phyloP scores from a whole-genome alignment of 2,888 invertebrate genomes.

The Myathropa florea region DNA sequence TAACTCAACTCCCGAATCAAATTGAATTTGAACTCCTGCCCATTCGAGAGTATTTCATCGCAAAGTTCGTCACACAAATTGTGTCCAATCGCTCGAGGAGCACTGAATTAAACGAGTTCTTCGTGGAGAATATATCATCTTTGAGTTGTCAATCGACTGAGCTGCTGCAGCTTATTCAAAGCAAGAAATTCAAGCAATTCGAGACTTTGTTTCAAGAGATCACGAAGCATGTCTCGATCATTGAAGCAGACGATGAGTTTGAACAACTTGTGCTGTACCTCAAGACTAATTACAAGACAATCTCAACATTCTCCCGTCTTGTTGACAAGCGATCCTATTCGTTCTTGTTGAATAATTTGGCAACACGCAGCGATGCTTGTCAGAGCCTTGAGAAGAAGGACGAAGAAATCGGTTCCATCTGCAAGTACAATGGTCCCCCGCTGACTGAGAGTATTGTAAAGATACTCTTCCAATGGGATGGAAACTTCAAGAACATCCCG shows the following conservation, averaged over 20 bases:
- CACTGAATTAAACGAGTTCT: conserved; percentile 73
- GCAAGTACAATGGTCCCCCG: conserved; percentile 75
- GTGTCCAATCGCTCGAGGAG: conserved; percentile 35
- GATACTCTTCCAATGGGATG: conserved; percentile 75
- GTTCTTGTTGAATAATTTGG: conserved; percentile 75
- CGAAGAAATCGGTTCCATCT: conserved; percentile 73
- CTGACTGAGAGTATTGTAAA: conserved; percentile 74
- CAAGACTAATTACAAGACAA: conserved; percentile 74
- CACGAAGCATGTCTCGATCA: conserved; percentile 25
- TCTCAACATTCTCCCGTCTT: conserved; percentile 75
- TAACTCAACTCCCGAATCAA: conserved; percentile 23
- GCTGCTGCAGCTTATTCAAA: conserved; percentile 72
- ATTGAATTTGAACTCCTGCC: conserved; percentile 69
- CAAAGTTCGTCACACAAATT: conserved; percentile 72
- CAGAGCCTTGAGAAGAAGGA: conserved; percentile 36
- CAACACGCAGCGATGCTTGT: conserved; percentile 72
- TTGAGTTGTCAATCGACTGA: conserved; percentile 73
- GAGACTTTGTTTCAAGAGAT: conserved; percentile 71
- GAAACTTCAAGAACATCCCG: conserved; percentile 76
- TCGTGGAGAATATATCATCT: conserved; percentile 74
- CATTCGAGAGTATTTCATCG: conserved; percentile 75
- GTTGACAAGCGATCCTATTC: conserved; percentile 67
- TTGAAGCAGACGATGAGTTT: conserved; percentile 65
- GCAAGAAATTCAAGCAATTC: conserved; percentile 70
- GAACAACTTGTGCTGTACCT: conserved; percentile 71